Percentiles rank a stretch among this genome's conserved stretches.
Evolutionary conservation across 2,113 vertebrate genomes (phyloP).

Genomic region (Natator depressus): DNA sequence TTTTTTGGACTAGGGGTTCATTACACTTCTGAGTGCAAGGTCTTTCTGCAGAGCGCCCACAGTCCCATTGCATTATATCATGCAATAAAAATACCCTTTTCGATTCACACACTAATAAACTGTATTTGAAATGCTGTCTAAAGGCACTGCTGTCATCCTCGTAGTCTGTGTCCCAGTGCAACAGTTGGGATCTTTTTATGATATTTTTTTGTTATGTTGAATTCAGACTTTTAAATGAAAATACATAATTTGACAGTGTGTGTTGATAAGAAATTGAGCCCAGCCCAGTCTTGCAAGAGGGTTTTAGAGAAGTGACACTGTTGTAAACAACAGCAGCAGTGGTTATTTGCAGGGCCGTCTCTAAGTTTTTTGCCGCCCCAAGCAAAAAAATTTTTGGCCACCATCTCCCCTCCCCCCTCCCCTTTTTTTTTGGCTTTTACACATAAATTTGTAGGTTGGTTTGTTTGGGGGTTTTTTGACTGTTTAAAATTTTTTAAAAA

Average conservation of each 20-base stretch:
- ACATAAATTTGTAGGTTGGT: no score
- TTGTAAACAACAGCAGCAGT: fast-evolving
- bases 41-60: conserved; percentile 83
- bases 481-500: no score
- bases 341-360: background rate
- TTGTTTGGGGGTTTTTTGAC: no score
- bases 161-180: conserved; percentile 49
- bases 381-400: no score
- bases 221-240: background rate
- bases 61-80: conserved; percentile 86
- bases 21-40: conserved; percentile 85
- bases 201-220: conserved; percentile 24
- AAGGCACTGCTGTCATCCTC: conserved; percentile 66
- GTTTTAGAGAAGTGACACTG: background rate
- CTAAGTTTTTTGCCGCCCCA: no score
- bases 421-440: no score
- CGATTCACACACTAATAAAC: conserved; percentile 87
- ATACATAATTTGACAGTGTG: background rate
- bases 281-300: background rate
- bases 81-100: conserved; percentile 85
- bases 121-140: conserved; percentile 83
- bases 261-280: background rate
- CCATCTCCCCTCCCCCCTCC: no score
- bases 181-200: conserved; percentile 77
- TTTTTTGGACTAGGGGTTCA: conserved; percentile 84